Evolutionary conservation across 2,888 invertebrate genomes (phyloP), one percentile per base, ranked within the genome.

Genomic region (Cyclophora albipunctata): DNA sequence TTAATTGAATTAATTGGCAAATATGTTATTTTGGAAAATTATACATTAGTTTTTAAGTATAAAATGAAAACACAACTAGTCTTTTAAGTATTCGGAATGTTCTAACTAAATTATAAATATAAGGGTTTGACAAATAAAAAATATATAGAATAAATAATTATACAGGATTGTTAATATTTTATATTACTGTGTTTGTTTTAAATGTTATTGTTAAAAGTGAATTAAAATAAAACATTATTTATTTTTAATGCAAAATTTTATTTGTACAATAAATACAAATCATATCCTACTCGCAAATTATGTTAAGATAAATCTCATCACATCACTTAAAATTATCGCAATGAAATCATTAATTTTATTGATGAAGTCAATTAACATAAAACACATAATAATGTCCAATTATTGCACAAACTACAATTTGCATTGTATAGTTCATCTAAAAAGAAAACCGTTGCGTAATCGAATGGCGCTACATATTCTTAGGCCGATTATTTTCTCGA

Each of bases 211-310:
- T 5, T 37, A 2, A 5, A 37, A 5, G 4, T 37, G 4, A 5
- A 5, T 5, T 37, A 5, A 58, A 67, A 70, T 74, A 73, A 78
- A 70, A 75, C 56, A 60, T 53, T 4, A 34, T 42, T 55, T 54
- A 54, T 57, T 67, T 78, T 77, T 70, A 76, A 82, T 86, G 81
- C 81, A 84, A 84, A 81, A 73, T 5, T 77, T 88, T 87, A 87
- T 87, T 87, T 88, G 86, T 88, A 87, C 86, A 87, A 87, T 87
- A 85, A 85, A 87, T 88, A 88, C 86, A 87, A 88, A 88, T 78
- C 73, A 86, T 84, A 59, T 33, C 61, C 56, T 61, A 85, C 74
- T 80, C 78, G 84, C 84, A 83, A 84, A 83, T 79, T 76, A 85
- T 74, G 69, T 75, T 79, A 81, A 83, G 80, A 78, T 78, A 79